Base-by-base conservation (phyloP, 2,113 vertebrate genomes). In the Salminus brasiliensis region DNA sequence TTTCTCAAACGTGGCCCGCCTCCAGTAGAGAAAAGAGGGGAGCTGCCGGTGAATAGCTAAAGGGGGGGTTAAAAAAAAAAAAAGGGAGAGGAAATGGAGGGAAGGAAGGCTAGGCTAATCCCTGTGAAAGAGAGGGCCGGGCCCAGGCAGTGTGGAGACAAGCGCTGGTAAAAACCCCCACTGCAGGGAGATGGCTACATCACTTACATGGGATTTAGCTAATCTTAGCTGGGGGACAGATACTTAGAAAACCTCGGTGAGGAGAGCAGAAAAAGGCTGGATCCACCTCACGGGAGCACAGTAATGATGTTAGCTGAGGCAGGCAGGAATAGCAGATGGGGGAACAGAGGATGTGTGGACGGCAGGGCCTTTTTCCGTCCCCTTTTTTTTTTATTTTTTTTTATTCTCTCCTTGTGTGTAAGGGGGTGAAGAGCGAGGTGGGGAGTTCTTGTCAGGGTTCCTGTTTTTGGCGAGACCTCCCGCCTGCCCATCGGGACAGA, bases 181-280 rank as follows among this genome's bases (percentile, higher is more conserved):
- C 93, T 94, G 92, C 93, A 93, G 93, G 92, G 93, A 93, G 92
- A 93, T 90, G 89, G 92, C 93, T 93, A 93, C 92, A 94, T 93
- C 93, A 93, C 93, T 94, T 94, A 94, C 93, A 94, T 94, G 93
- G 93, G 93, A 94, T 94, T 94, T 94, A 93, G 93, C 91, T 94
- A 94, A 94, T 94, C 93, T 94, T 93, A 93, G 93, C 93, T 93
- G 92, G 93, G 93, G 93, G 93, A 94, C 93, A 94, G 92, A 94
- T 93, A 94, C 93, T 94, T 93, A 93, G 91, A 93, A 94, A 94
- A 93, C 92, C 93, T 93, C 85, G 87, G 89, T 85, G 93, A 92
- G 92, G 88, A 93, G 92, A 81, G 83, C 71, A 63, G 79, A 84
- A 81, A 93, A 94, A 92, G 92, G 90, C 92, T 92, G 93, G 90